These are phyloP conservation scores for Erethizon dorsatum DNA, from an alignment of 2,797 vertebrate species.

Conservation along the genomic window DNA sequence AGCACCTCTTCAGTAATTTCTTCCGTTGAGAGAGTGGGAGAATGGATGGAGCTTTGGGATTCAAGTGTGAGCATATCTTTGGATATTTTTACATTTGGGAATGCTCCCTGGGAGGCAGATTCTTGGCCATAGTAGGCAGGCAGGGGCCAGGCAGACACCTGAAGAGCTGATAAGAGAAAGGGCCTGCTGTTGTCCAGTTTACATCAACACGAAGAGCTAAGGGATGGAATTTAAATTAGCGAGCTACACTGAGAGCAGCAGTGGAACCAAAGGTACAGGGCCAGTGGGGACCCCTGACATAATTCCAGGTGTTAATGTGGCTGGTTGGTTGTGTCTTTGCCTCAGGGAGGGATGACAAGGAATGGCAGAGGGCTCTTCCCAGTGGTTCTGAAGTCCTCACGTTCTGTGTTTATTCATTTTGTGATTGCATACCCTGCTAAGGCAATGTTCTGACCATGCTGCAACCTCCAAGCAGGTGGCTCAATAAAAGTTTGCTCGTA, in stretches of 20 bases:
- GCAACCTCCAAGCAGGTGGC: constrained; percentile 13
- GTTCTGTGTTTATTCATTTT: neutral
- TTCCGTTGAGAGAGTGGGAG: neutral
- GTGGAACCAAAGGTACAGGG: neutral
- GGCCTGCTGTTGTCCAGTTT: constrained; percentile 36
- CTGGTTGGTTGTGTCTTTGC: neutral
- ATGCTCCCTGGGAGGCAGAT: neutral
- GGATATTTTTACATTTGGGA: neutral
- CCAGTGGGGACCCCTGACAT: neutral
- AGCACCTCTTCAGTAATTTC: neutral
- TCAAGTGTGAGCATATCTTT: neutral
- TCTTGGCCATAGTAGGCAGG: neutral
- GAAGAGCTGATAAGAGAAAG: neutral
- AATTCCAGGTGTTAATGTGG: neutral
- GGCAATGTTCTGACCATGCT: neutral
- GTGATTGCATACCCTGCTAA: neutral
- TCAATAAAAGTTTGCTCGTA: neutral
- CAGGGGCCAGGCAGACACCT: neutral
- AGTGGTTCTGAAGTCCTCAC: neutral
- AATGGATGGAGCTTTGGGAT: neutral
- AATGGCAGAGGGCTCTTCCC: neutral
- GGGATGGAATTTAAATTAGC: neutral
- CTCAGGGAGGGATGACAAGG: neutral
- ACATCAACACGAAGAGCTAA: neutral
- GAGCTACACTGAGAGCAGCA: neutral